phyloP scores from a whole-genome alignment of 2,113 vertebrate species.

The rat (Rattus norvegicus) region DNA sequence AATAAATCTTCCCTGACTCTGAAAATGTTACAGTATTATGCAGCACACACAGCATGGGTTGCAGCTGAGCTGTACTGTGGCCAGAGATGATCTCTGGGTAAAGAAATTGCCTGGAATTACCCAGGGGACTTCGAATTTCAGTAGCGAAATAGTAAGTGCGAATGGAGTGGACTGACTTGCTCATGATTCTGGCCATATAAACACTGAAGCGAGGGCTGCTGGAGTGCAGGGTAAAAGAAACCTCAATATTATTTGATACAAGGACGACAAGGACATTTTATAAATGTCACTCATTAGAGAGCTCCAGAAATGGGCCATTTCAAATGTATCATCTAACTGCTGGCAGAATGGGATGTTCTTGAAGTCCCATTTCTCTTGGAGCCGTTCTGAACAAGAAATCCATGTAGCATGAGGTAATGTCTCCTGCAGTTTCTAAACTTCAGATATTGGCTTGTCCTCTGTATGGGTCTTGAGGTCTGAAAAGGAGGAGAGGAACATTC shows the following conservation, averaged over 20 bases:
- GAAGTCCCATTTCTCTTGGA: slow-evolving; percentile 69
- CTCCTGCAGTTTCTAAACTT: slow-evolving; percentile 55
- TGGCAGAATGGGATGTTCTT: slow-evolving; percentile 63
- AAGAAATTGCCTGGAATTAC: slow-evolving; percentile 79
- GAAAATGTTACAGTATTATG: slow-evolving; percentile 69
- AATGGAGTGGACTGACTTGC: slow-evolving; percentile 75
- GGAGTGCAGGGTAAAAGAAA: slow-evolving; percentile 58
- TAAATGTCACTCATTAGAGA: slow-evolving; percentile 71
- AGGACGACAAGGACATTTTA: slow-evolving; percentile 55
- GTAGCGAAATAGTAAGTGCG: slow-evolving; percentile 66
- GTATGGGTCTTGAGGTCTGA: neutral
- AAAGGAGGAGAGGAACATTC: neutral
- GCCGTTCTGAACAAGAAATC: slow-evolving; percentile 54
- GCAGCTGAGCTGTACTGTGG: slow-evolving; percentile 67
- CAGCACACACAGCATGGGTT: neutral
- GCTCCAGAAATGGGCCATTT: slow-evolving; percentile 66
- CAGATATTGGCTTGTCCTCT: slow-evolving; percentile 62
- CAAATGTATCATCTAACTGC: slow-evolving; percentile 53
- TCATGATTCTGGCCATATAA: slow-evolving; percentile 66
- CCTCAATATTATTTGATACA: slow-evolving; percentile 56
- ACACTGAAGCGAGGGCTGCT: neutral
- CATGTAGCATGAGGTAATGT: slow-evolving; percentile 81
- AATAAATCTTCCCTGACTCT: slow-evolving; percentile 80
- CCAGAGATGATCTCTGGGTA: slow-evolving; percentile 68
- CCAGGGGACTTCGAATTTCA: slow-evolving; percentile 80